phyloP scores from a whole-genome alignment of 2,113 vertebrate species.

The Apaloderma vittatum region DNA sequence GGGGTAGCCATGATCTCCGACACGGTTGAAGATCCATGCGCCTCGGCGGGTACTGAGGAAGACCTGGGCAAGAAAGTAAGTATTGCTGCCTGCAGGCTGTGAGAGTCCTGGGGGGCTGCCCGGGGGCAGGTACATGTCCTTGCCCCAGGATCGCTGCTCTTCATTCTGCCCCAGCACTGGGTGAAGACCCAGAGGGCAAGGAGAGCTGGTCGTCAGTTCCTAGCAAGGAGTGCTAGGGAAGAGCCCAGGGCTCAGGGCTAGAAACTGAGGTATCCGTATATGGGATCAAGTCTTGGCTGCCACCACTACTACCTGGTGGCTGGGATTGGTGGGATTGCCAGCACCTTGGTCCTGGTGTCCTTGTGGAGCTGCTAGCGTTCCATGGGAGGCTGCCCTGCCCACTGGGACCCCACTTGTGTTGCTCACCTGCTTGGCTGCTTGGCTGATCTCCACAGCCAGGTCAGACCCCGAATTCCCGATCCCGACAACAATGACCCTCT shows the following conservation, averaged over 20 bases:
- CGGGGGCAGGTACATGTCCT: fast-evolving
- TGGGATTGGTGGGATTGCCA: background rate
- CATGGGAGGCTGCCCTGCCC: fast-evolving
- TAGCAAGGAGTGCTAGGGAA: background rate
- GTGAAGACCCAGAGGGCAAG: background rate
- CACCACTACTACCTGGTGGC: background rate
- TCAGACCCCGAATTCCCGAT: constrained; percentile 93
- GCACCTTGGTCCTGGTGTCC: background rate
- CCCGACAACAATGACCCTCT: constrained; percentile 89
- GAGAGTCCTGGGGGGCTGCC: background rate
- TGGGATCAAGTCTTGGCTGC: fast-evolving
- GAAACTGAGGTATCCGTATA: fast-evolving
- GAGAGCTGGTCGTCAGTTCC: background rate
- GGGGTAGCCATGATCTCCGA: constrained; percentile 71
- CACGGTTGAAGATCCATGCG: constrained; percentile 85
- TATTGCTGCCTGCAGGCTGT: background rate
- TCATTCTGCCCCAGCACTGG: background rate
- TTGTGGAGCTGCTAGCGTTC: background rate
- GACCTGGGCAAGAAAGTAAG: constrained; percentile 79
- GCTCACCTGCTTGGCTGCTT: constrained; percentile 86
- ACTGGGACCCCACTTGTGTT: fast-evolving
- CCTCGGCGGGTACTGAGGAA: constrained; percentile 92
- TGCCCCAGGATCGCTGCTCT: background rate
- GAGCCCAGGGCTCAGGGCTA: fast-evolving
- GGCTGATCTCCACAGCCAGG: constrained; percentile 91